These are phyloP conservation scores for Stomatorhinus walkeri DNA, from an alignment of 2,797 vertebrate species.

Conservation along the genomic window DNA sequence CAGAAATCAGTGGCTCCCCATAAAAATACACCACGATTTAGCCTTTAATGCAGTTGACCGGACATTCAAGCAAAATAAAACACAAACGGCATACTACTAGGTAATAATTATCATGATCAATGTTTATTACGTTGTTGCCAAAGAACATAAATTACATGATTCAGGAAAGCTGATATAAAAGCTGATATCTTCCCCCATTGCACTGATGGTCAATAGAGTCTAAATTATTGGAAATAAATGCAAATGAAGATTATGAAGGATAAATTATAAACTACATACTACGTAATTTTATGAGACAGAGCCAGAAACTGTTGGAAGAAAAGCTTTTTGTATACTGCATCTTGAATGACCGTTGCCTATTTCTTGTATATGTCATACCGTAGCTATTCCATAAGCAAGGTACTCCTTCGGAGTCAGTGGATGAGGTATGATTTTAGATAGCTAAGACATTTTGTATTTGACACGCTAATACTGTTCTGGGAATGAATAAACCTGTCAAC, in stretches of 20 bases:
- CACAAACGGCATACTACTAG: background rate
- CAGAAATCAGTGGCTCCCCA: constrained; percentile 36
- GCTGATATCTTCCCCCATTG: background rate
- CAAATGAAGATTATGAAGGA: background rate
- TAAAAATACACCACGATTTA: constrained; percentile 46
- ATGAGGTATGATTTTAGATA: background rate
- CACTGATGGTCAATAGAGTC: background rate
- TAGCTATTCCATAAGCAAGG: background rate
- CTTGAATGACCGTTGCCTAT: background rate
- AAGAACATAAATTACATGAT: background rate
- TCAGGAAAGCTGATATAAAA: background rate
- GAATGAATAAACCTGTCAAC: background rate
- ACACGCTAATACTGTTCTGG: background rate
- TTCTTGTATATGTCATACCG: background rate
- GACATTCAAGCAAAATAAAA: constrained; percentile 33
- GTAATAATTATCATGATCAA: background rate
- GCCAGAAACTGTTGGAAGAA: background rate
- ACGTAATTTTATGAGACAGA: background rate
- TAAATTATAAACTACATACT: background rate
- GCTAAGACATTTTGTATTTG: background rate
- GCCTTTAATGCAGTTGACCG: constrained; percentile 30
- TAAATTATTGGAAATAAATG: background rate
- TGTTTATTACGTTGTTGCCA: background rate
- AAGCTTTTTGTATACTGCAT: background rate
- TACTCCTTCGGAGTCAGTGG: background rate